Evolutionary conservation across 2,113 vertebrate genomes (phyloP).

Genomic region (Lepidothrix coronata): DNA sequence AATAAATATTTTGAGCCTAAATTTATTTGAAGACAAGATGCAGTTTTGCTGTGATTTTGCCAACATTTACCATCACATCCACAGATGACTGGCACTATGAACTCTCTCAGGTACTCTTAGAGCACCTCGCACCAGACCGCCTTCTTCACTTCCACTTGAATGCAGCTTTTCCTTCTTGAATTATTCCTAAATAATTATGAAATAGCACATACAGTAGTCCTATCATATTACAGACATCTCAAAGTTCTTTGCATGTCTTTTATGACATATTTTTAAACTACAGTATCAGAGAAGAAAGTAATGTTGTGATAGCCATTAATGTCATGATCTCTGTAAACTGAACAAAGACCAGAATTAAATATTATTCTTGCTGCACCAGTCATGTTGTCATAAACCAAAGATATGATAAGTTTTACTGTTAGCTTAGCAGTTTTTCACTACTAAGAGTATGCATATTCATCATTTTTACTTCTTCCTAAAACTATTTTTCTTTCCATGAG

Average conservation of each 20-base stretch:
- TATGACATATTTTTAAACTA: neutral
- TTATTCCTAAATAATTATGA: neutral
- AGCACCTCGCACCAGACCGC: neutral
- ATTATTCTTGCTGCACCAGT: neutral
- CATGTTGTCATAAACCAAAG: neutral
- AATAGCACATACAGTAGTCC: neutral
- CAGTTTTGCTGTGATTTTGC: neutral
- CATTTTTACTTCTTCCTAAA: neutral
- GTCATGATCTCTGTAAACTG: neutral
- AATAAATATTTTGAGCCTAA: neutral
- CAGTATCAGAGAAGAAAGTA: neutral
- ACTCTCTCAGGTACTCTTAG: neutral
- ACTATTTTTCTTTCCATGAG: neutral
- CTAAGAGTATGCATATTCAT: neutral
- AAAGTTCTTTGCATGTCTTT: neutral
- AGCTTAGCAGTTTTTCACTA: neutral
- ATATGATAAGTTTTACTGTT: slow-evolving; percentile 8
- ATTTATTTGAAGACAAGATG: neutral
- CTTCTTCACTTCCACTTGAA: neutral
- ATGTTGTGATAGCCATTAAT: neutral
- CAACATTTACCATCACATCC: neutral
- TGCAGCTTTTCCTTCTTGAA: neutral
- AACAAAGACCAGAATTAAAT: neutral
- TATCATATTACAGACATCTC: neutral
- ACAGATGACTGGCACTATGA: neutral